Conservation (phyloP, 2,888 invertebrate species). For the Phyto melanocephala region DNA sequence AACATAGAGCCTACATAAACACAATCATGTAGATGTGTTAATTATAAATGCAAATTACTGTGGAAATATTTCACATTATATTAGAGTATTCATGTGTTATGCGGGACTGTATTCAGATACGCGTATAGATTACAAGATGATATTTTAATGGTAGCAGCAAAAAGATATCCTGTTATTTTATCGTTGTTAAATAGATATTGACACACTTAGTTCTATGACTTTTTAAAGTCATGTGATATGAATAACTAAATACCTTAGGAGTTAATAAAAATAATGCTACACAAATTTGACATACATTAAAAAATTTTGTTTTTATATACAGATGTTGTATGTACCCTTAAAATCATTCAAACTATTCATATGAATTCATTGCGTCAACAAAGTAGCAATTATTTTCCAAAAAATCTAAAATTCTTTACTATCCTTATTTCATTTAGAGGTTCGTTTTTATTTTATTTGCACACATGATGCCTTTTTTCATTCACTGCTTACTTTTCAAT, state of each 20-base stretch:
- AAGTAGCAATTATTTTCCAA: not conserved
- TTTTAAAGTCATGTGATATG: too few species aligned
- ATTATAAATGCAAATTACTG: not conserved
- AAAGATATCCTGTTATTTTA: too few species aligned
- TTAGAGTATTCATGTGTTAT: not conserved
- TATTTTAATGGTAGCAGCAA: not conserved
- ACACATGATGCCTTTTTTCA: not conserved
- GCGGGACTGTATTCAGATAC: not conserved
- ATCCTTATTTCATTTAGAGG: not conserved
- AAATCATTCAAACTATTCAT: not conserved
- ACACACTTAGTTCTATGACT: too few species aligned
- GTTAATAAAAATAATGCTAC: too few species aligned
- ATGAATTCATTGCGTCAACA: too few species aligned
- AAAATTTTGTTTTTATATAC: too few species aligned
- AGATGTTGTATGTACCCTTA: too few species aligned
- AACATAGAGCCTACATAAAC: not conserved
- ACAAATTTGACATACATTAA: too few species aligned
- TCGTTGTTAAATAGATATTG: too few species aligned
- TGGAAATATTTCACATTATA: not conserved
- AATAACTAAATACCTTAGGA: too few species aligned
- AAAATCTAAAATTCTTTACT: not conserved
- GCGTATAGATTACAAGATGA: not conserved
- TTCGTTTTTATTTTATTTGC: not conserved
- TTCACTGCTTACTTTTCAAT: not conserved
- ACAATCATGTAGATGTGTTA: not conserved